These are phyloP conservation scores for Poeciliopsis infans DNA, from an alignment of 2,797 vertebrate genomes.

Conservation along the genomic window DNA sequence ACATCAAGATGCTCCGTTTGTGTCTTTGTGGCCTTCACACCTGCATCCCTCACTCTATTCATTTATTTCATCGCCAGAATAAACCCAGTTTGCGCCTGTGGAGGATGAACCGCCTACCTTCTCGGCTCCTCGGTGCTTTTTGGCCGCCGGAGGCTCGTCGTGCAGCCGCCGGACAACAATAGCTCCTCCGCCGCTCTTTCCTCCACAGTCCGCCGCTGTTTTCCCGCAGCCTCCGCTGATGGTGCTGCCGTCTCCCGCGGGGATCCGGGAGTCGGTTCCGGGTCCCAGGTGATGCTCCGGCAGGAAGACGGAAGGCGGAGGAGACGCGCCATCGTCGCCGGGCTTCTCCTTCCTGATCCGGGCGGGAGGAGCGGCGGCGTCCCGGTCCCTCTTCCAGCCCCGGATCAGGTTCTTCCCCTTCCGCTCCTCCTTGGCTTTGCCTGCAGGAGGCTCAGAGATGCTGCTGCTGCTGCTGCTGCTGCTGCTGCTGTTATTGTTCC, in stretches of 20 bases:
- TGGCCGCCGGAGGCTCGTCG: conserved; percentile 72
- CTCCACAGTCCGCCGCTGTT: conserved; percentile 86
- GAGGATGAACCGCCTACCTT: conserved; percentile 53
- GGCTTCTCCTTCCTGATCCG: conserved; percentile 66
- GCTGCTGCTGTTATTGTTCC: conserved; percentile 15
- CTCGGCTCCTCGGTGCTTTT: conserved; percentile 72
- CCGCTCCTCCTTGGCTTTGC: conserved; percentile 71
- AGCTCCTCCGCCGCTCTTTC: conserved; percentile 74
- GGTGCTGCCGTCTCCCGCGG: conserved; percentile 63
- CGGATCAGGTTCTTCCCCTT: conserved; percentile 70
- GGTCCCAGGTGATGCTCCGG: conserved; percentile 84
- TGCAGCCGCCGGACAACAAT: conserved; percentile 70
- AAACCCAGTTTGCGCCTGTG: not conserved
- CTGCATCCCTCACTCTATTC: conserved; percentile 35
- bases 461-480: conserved; percentile 8
- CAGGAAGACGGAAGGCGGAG: conserved; percentile 66
- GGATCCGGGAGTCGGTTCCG: conserved; percentile 65
- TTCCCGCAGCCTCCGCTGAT: conserved; percentile 58
- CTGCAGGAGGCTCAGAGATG: conserved; percentile 68
- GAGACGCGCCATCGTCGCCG: conserved; percentile 64
- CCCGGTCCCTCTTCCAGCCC: conserved; percentile 74
- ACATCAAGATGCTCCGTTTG: conserved; percentile 30
- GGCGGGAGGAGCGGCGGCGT: conserved; percentile 54
- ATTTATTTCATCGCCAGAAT: not conserved
- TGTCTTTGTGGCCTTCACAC: conserved; percentile 59